Percentiles rank a stretch among this genome's conserved stretches.
phyloP scores from a whole-genome alignment of 2,797 vertebrate species.

The Cuniculus paca region DNA sequence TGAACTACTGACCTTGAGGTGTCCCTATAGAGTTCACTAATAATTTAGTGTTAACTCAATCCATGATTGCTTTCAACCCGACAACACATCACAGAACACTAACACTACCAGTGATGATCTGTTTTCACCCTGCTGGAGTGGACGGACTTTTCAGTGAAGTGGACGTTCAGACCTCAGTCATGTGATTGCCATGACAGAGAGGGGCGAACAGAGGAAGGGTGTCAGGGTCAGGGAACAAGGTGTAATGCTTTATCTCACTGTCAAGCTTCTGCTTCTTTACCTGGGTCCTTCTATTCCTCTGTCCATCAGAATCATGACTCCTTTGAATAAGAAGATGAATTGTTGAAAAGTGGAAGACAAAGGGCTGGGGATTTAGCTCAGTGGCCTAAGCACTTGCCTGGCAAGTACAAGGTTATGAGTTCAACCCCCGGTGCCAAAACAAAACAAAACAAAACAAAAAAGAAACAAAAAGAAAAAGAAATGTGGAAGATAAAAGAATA shows the following conservation, averaged over 20 bases:
- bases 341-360: not conserved
- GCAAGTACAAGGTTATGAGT: too few species aligned
- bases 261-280: not conserved
- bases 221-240: not conserved
- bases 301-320: not conserved
- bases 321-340: not conserved
- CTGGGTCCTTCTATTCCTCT: not conserved
- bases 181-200: not conserved
- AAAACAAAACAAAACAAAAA: too few species aligned
- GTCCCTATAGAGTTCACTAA: not conserved
- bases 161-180: too few species aligned
- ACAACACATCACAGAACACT: not conserved
- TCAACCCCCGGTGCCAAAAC: too few species aligned
- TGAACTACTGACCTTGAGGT: not conserved
- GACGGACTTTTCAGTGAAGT: not conserved
- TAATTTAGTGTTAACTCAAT: not conserved
- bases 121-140: not conserved
- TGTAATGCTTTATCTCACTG: fast-evolving
- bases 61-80: not conserved
- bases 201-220: not conserved
- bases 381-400: too few species aligned
- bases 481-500: not conserved
- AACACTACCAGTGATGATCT: fast-evolving
- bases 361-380: too few species aligned
- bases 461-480: too few species aligned